Evolutionary conservation across 2,113 vertebrate genomes (phyloP).

Genomic region (Aegithalos caudatus): DNA sequence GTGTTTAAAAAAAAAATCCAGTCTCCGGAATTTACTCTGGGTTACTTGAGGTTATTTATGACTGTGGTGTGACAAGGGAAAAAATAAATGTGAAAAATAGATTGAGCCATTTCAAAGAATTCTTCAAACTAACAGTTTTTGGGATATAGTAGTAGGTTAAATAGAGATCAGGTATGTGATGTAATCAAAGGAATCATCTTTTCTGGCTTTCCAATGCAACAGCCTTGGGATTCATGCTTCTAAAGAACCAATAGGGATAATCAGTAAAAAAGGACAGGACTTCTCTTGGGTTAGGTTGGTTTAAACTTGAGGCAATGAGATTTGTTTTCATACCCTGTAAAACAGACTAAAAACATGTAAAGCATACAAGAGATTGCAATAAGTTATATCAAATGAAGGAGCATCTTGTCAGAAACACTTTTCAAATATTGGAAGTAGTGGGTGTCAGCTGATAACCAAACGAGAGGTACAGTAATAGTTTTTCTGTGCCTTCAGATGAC

Average conservation of each 20-base stretch:
- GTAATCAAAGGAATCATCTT: neutral
- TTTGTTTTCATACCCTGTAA: neutral
- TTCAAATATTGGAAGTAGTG: neutral
- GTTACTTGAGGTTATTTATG: neutral
- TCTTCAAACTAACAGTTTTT: neutral
- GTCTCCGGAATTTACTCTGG: neutral
- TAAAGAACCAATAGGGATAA: neutral
- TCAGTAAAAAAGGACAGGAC: neutral
- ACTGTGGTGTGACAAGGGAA: neutral
- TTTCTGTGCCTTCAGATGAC: neutral
- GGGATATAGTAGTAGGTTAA: neutral
- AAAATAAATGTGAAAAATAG: neutral
- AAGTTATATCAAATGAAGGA: neutral
- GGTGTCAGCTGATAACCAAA: neutral
- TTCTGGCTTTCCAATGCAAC: neutral
- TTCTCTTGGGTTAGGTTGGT: neutral
- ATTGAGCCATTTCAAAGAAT: neutral
- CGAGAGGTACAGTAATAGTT: neutral
- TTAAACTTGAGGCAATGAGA: neutral
- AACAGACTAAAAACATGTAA: neutral
- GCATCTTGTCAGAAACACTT: neutral
- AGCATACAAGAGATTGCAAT: neutral
- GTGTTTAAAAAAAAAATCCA: neutral
- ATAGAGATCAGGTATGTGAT: neutral
- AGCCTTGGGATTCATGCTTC: neutral